Evolutionary conservation across 2,888 invertebrate species (phyloP).

Genomic region (Drosophila longiperda): DNA sequence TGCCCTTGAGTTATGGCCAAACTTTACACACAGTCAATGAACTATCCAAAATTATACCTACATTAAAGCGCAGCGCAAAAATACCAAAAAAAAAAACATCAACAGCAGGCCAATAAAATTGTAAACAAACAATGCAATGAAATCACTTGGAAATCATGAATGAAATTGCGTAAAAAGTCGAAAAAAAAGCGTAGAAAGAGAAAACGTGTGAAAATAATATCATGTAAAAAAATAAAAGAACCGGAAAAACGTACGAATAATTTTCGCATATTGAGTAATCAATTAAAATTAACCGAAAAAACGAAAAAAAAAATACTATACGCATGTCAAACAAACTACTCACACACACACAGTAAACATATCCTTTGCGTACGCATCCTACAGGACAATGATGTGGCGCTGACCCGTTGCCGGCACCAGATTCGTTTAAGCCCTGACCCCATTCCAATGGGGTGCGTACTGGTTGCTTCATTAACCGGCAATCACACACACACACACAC

Average conservation of each 20-base stretch:
- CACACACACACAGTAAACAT: slow-evolving; percentile 7
- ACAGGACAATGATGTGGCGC: slow-evolving; percentile 47
- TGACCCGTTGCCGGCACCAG: slow-evolving; percentile 21
- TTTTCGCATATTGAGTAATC: slow-evolving; percentile 75
- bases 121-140: slow-evolving; percentile 36
- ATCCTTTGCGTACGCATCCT: slow-evolving; percentile 20
- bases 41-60: slow-evolving; percentile 27
- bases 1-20: slow-evolving; percentile 61
- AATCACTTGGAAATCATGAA: slow-evolving; percentile 68
- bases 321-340: slow-evolving; percentile 58
- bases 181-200: slow-evolving; percentile 55
- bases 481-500: slow-evolving; percentile 14
- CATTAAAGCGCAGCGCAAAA: slow-evolving; percentile 18
- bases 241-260: slow-evolving; percentile 55
- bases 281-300: slow-evolving; percentile 82
- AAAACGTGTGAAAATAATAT: slow-evolving; percentile 54
- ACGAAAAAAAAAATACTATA: slow-evolving; percentile 54
- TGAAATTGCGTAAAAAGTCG: slow-evolving; percentile 57
- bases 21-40: slow-evolving; percentile 43
- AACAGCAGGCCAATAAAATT: slow-evolving; percentile 12
- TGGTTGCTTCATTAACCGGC: slow-evolving; percentile 72
- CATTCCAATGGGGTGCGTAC: slow-evolving; percentile 78
- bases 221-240: slow-evolving; percentile 31
- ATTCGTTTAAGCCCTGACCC: slow-evolving; percentile 56
- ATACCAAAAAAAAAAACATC: not conserved